phyloP scores from a whole-genome alignment of 2,797 vertebrate genomes.

The Prunella strophiata region DNA sequence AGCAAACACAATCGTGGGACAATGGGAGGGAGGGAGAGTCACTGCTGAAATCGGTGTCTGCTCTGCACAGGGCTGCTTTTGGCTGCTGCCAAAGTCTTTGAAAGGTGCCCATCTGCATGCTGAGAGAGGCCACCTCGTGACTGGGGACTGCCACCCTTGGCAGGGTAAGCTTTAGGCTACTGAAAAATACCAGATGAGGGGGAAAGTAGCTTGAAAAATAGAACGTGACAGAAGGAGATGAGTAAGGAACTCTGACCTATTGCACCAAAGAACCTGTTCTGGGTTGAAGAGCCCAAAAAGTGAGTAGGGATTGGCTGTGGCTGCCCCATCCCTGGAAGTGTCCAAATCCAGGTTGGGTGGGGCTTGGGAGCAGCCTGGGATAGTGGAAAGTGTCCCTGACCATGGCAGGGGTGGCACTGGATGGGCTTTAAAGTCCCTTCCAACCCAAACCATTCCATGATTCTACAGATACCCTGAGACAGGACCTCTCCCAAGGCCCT shows the following conservation, averaged over 20 bases:
- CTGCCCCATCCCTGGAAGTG: neutral
- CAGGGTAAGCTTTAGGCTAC: neutral
- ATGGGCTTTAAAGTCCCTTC: neutral
- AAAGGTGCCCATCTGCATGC: neutral
- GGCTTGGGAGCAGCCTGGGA: neutral
- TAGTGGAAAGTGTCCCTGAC: neutral
- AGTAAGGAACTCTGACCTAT: neutral
- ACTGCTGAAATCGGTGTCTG: neutral
- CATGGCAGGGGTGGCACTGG: neutral
- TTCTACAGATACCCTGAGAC: neutral
- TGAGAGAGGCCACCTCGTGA: neutral
- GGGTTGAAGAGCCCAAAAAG: neutral
- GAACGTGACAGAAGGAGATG: neutral
- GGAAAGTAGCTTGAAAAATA: neutral
- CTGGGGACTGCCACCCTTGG: neutral
- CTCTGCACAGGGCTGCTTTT: neutral
- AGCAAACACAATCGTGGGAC: neutral
- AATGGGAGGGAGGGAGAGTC: neutral
- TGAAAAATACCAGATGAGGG: neutral
- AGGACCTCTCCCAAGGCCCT: neutral
- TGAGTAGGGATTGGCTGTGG: neutral
- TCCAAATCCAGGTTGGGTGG: rapidly evolving
- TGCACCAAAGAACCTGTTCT: neutral
- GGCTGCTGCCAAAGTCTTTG: neutral
- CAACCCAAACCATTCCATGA: neutral